A percentile compares a stretch with the other conserved stretches of the same genome.
These are phyloP conservation scores for Beaufortia kweichowensis DNA, from an alignment of 2,113 vertebrate genomes.

Conservation along the genomic window DNA sequence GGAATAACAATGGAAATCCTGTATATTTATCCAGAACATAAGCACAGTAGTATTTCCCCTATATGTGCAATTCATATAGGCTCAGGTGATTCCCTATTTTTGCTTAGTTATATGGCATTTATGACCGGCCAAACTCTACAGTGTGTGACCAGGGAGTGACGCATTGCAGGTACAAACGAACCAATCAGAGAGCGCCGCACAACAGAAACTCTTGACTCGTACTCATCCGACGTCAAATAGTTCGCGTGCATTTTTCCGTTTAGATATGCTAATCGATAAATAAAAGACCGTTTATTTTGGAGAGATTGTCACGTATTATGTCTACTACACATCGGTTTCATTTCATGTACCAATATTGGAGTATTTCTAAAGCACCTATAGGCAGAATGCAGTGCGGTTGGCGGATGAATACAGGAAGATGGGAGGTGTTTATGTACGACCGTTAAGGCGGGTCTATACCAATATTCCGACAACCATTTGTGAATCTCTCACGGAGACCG, in stretches of 20 bases:
- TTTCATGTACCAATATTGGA: background rate
- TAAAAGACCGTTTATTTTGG: background rate
- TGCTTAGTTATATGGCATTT: slow-evolving; percentile 27
- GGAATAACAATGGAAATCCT: background rate
- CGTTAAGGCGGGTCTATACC: slow-evolving; percentile 72
- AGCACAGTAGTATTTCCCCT: background rate
- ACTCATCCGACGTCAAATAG: slow-evolving; percentile 57
- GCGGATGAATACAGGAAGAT: slow-evolving; percentile 60
- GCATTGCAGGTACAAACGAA: slow-evolving; percentile 97
- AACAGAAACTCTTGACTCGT: slow-evolving; percentile 36
- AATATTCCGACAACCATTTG: slow-evolving; percentile 73
- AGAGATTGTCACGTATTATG: background rate
- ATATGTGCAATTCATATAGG: background rate
- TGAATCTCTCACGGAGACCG: slow-evolving; percentile 19
- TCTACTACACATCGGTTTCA: background rate
- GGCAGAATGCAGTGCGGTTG: slow-evolving; percentile 44
- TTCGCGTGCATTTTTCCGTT: background rate
- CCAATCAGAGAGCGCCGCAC: slow-evolving; percentile 82
- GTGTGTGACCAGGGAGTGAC: slow-evolving; percentile 82
- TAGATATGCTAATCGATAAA: slow-evolving; percentile 13
- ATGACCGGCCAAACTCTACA: slow-evolving; percentile 58
- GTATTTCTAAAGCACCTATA: background rate
- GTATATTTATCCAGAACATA: background rate
- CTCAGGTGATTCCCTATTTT: slow-evolving; percentile 49
- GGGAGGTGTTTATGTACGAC: slow-evolving; percentile 84